A percentile compares a stretch with the other conserved stretches of the same genome.
Conservation (phyloP, 2,113 vertebrate species). For the Cavia aperea region DNA sequence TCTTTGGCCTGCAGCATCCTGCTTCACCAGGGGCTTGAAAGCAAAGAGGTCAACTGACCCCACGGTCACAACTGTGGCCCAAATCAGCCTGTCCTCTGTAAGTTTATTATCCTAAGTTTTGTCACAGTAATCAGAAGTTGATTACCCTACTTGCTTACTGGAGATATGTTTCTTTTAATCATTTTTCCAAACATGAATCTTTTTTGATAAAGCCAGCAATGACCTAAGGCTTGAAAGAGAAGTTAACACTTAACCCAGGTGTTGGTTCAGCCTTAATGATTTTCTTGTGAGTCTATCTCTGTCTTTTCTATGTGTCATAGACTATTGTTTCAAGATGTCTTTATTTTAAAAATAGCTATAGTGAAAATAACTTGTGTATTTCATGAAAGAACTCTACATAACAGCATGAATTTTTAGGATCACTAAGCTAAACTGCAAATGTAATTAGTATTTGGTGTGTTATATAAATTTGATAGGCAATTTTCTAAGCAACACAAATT, state of each 20-base stretch:
- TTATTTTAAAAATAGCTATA: neutral
- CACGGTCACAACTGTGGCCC: neutral
- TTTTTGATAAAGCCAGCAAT: neutral
- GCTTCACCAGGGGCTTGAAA: neutral
- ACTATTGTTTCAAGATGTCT: neutral
- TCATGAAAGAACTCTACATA: neutral
- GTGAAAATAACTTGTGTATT: neutral
- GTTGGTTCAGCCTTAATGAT: neutral
- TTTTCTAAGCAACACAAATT: neutral
- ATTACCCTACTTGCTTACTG: neutral
- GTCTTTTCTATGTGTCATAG: neutral
- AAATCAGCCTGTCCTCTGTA: neutral
- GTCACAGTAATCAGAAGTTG: neutral
- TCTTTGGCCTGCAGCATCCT: neutral
- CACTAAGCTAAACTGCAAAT: neutral
- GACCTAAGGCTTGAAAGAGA: neutral
- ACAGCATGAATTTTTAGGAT: neutral
- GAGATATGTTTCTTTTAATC: neutral
- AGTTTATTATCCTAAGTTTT: neutral
- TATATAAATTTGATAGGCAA: neutral
- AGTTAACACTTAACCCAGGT: neutral
- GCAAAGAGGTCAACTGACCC: neutral
- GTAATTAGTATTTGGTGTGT: neutral
- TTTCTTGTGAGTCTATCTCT: neutral
- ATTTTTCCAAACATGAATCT: neutral